Conservation (phyloP, 1,140 invertebrate genomes). For the Harlomillsia oculata region DNA sequence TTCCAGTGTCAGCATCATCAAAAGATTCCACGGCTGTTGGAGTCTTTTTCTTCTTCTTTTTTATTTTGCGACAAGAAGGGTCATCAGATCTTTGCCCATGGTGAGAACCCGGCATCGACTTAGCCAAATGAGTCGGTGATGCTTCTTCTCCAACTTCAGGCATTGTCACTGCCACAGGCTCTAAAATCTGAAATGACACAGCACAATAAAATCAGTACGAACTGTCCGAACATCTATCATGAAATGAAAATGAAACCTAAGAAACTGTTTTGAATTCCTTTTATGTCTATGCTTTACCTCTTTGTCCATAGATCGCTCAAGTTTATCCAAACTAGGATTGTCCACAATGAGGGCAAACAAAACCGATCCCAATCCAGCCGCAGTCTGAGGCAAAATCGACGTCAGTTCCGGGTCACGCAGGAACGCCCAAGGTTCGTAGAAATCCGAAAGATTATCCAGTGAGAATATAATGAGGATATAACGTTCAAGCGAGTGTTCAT, state of each 20-base stretch:
- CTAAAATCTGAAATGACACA: constrained; percentile 3
- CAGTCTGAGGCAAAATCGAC: constrained; percentile 65
- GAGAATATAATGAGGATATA: constrained; percentile 65
- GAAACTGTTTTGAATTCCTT: neutral
- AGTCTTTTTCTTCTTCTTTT: constrained; percentile 50
- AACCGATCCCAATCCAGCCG: constrained; percentile 71
- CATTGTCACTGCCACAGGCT: constrained; percentile 1
- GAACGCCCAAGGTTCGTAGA: constrained; percentile 78
- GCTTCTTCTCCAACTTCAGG: constrained; percentile 8
- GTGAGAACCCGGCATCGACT: too few species aligned
- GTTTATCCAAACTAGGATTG: constrained; percentile 54
- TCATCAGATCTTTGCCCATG: too few species aligned
- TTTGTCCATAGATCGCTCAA: constrained; percentile 2
- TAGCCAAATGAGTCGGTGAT: neutral
- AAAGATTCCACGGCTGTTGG: constrained; percentile 54
- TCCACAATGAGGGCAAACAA: constrained; percentile 85
- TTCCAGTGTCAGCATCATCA: constrained; percentile 46
- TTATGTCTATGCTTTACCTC: neutral
- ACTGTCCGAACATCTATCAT: neutral
- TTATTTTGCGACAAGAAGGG: too few species aligned
- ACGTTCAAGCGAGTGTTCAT: constrained; percentile 78
- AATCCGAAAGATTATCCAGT: constrained; percentile 51
- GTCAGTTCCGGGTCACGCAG: constrained; percentile 63
- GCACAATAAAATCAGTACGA: neutral
- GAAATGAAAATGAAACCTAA: neutral